Base-by-base conservation (phyloP, 2,113 vertebrate genomes). In the Argyrosomus japonicus region DNA sequence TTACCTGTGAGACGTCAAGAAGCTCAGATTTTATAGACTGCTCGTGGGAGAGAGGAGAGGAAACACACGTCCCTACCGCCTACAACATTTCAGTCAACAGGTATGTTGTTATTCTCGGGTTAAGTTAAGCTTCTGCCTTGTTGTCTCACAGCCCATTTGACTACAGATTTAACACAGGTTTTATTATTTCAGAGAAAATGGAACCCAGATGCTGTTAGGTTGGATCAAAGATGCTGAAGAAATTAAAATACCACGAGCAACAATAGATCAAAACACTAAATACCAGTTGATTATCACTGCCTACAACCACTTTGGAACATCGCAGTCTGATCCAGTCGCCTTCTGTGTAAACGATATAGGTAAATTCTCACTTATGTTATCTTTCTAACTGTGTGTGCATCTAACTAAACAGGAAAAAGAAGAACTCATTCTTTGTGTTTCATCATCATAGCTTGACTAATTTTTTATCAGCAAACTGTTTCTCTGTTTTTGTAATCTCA, bases 271-370 rank as follows among this genome's bases (percentile, higher is more conserved):
- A 58, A 82, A 83, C 25, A 57, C 17, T 6, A 81, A 77, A 23
- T 92, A 86, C 77, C 48, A 56, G 50, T 9, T 95, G 51, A 74
- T 12, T 18, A 43, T 95, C 63, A 85, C 43, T 7, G 93, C 93
- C 9, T 23, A 48, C 74, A 96, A 96, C 83, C 75, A 64, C 75
- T 88, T 95, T 10, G 94, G 94, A 85, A 40, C 50, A 4, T 88
- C 92, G 0, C 57, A 48, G 14, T 94, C 93, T 1, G 90, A 94
- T 17, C 68, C 79, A 4, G 86, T 93, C 32, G 32, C 17, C 13
- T 74, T 95, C 78, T 72, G 17, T 0, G 14, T 91, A 1, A 67
- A 81, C 8, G 91, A 94, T 5, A 79, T 90, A 47, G 87, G 95
- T 95, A 70, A 87, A 79, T 27, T 23, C 45, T 69, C 51, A 29